phyloP scores from a whole-genome alignment of 2,113 vertebrate genomes.

The Agapornis roseicollis region DNA sequence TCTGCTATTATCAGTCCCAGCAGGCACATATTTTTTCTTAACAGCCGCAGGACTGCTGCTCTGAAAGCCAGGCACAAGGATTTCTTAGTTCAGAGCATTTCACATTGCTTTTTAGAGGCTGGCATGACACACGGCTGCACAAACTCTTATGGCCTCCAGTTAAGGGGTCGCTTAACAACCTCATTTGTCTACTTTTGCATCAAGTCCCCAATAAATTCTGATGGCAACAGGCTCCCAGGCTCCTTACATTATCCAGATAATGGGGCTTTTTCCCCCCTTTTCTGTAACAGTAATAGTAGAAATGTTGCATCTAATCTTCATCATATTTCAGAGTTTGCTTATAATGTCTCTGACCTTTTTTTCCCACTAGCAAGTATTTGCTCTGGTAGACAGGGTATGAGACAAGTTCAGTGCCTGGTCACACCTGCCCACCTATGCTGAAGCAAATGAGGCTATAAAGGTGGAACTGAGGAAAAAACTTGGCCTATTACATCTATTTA shows the following conservation, averaged over 20 bases:
- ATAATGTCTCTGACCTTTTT: conserved; percentile 20
- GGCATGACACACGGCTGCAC: conserved; percentile 64
- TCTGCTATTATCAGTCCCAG: conserved; percentile 74
- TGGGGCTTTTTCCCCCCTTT: neutral
- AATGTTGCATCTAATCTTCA: conserved; percentile 42
- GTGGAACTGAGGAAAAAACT: neutral
- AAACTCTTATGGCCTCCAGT: conserved; percentile 70
- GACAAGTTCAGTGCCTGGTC: neutral
- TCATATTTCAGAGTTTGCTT: conserved; percentile 39
- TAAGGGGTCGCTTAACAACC: conserved; percentile 68
- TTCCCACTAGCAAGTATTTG: neutral
- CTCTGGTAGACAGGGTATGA: neutral
- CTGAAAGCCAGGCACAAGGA: conserved; percentile 57
- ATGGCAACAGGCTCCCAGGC: conserved; percentile 64
- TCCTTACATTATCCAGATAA: conserved; percentile 58
- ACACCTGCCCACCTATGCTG: neutral
- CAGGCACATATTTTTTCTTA: conserved; percentile 67
- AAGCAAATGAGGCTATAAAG: neutral
- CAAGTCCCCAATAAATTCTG: conserved; percentile 70
- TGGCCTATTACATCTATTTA: neutral
- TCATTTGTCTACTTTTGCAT: conserved; percentile 74
- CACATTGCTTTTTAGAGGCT: conserved; percentile 66
- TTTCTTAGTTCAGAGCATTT: conserved; percentile 66
- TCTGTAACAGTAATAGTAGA: conserved; percentile 46
- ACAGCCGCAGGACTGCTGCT: conserved; percentile 49